phyloP scores from a whole-genome alignment of 1,140 invertebrate genomes.

The Euborellia annulipes region DNA sequence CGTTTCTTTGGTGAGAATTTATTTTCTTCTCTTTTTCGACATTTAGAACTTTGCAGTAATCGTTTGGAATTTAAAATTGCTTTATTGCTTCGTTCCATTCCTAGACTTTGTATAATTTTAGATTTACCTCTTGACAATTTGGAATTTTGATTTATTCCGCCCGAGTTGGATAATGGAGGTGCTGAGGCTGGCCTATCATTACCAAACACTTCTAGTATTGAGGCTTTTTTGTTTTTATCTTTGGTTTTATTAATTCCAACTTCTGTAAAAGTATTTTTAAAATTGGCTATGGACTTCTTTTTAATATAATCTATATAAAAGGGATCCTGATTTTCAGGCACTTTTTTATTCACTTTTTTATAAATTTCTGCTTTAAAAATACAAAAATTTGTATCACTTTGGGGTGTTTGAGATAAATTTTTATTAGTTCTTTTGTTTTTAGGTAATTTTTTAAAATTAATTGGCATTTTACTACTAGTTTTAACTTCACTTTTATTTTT shows the following conservation, averaged over 20 bases:
- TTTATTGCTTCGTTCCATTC: slow-evolving; percentile 39
- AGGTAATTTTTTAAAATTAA: slow-evolving; percentile 8
- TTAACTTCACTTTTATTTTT: slow-evolving; percentile 3
- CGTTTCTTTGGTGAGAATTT: slow-evolving; percentile 4
- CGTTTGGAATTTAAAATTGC: slow-evolving; percentile 33
- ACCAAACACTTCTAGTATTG: slow-evolving; percentile 63
- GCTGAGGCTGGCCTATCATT: slow-evolving; percentile 50
- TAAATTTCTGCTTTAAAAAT: slow-evolving; percentile 30
- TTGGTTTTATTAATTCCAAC: slow-evolving; percentile 33
- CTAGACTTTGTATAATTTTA: slow-evolving; percentile 32
- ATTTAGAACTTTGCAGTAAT: slow-evolving; percentile 24
- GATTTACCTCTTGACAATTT: no score
- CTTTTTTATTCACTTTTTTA: slow-evolving; percentile 29
- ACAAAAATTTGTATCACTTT: slow-evolving; percentile 12
- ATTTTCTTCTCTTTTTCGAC: slow-evolving; percentile 20
- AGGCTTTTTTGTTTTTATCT: slow-evolving; percentile 45
- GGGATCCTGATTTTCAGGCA: slow-evolving; percentile 33
- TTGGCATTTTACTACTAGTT: slow-evolving; percentile 19
- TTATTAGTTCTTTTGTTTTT: slow-evolving; percentile 25
- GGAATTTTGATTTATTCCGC: no score
- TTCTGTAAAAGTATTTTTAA: slow-evolving; percentile 43
- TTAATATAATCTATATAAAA: slow-evolving; percentile 43
- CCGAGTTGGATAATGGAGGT: slow-evolving; percentile 25
- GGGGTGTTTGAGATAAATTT: no score
- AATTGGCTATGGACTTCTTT: slow-evolving; percentile 50